Evolutionary conservation across 2,888 invertebrate genomes (phyloP), one percentile per base, ranked within the genome.

Genomic region (Exocentrus adspersus): DNA sequence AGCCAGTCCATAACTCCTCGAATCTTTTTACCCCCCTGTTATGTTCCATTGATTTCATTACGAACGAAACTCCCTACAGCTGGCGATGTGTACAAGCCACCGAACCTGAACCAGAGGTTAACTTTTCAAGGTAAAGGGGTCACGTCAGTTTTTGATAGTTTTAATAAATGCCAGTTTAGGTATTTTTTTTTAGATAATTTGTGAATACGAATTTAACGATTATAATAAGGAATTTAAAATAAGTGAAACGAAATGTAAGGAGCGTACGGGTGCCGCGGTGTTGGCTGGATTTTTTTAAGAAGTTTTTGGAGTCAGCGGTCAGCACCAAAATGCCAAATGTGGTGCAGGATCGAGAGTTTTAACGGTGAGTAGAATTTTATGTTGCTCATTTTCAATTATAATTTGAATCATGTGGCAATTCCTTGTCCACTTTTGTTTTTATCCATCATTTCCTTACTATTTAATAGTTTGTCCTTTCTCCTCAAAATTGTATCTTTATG

Each of bases 291-390:
- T n/a, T 12, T 43, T 10, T 19, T 30, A 14, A 10, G n/a, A 37
- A n/a, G 5, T 19, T 20, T 19, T 5, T 19, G 43, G n/a, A 54
- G 42, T 46, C 42, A 58, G 64, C 62, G 52, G n/a, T n/a, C n/a
- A 20, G 24, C 30, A 37, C 12, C 58, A 66, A 69, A 59, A 69
- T 69, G 69, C 69, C 69, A 64, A 66, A 69, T 69, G 66, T 62
- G 45, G 62, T 50, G 42, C 62, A 45, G 41, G 51, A 54, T 54
- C 60, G n/a, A 51, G 21, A 30, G 41, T 37, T 61, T 48, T 54
- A 46, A 62, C 56, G 69, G 69, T 69, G 59, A 66, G 69, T 69
- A 9, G 9, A 54, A n/a, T n/a, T 7, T 24, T 24, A 24, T 7
- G n/a, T n/a, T n/a, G n/a, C 24, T 24, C 24, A 24, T 24, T 24